phyloP scores from a whole-genome alignment of 2,888 invertebrate genomes.

The Sisyra nigra region DNA sequence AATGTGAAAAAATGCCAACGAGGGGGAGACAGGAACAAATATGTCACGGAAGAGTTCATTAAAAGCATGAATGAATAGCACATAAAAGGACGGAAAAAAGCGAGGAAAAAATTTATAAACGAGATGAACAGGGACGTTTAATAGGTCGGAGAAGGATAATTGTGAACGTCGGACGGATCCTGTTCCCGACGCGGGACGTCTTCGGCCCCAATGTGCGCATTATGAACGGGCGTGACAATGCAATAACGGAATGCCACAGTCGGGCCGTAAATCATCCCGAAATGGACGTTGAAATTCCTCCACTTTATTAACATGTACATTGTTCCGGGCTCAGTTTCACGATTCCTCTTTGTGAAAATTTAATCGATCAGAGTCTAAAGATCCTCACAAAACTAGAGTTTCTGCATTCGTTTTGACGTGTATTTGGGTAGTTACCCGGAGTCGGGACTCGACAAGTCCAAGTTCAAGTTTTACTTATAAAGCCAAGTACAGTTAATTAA shows the following conservation, averaged over 20 bases:
- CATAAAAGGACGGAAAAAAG: neutral
- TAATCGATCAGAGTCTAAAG: no score
- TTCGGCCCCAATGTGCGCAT: no score
- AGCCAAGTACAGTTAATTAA: no score
- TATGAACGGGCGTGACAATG: neutral
- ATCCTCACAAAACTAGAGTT: no score
- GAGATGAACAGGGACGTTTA: neutral
- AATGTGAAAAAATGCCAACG: slow-evolving; percentile 5
- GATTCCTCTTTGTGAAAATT: no score
- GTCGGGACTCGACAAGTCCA: no score
- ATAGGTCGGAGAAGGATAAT: neutral
- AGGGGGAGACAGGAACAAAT: neutral
- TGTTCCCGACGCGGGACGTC: no score
- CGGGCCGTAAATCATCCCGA: slow-evolving; percentile 5
- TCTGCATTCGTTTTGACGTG: no score
- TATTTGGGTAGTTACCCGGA: no score
- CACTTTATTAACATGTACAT: neutral
- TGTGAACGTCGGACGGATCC: no score
- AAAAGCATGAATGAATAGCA: neutral
- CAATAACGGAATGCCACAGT: slow-evolving; percentile 5
- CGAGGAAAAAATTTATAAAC: neutral
- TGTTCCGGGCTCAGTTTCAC: no score
- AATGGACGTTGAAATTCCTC: slow-evolving; percentile 2
- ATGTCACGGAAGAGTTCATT: slow-evolving; percentile 6
- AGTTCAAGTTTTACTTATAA: no score